Percentiles rank a stretch among this genome's conserved stretches.
Evolutionary conservation across 1,140 invertebrate genomes (phyloP).

Genomic region (Drosophila tani): DNA sequence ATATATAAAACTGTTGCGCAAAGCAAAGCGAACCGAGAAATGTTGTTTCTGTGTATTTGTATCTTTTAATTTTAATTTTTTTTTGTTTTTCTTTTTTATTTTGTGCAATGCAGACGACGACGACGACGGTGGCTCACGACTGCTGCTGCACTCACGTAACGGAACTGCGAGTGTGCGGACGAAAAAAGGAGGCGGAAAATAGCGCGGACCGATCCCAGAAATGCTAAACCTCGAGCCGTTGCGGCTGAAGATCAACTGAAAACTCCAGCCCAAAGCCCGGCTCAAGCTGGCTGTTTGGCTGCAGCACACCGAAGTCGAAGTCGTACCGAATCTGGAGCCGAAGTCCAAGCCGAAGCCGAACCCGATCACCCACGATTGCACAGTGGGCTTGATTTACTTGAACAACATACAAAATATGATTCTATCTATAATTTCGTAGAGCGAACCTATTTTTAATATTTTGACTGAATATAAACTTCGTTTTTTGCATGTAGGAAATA

Average conservation of each 20-base stretch:
- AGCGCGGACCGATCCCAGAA: constrained; percentile 16
- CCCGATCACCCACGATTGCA: constrained; percentile 13
- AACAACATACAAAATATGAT: background rate
- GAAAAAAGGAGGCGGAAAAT: constrained; percentile 4
- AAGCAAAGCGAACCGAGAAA: constrained; percentile 38
- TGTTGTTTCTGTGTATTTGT: constrained; percentile 38
- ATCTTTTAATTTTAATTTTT: constrained; percentile 16
- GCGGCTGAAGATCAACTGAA: constrained; percentile 68
- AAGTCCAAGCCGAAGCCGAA: background rate
- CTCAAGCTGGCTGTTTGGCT: background rate
- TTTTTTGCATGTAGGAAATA: no score
- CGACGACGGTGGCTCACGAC: constrained; percentile 1
- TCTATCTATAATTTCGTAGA: background rate
- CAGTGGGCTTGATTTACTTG: background rate
- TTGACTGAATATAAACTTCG: no score
- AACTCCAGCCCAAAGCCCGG: constrained; percentile 16
- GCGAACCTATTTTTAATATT: background rate
- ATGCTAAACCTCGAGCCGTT: constrained; percentile 51
- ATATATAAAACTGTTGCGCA: constrained; percentile 51
- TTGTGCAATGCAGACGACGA: constrained; percentile 32
- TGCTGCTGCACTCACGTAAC: constrained; percentile 54
- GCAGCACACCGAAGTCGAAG: background rate
- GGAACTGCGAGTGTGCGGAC: constrained; percentile 35
- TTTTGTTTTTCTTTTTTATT: constrained; percentile 9
- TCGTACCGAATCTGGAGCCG: background rate